phyloP scores from a whole-genome alignment of 2,113 vertebrate species.

The Sturnira hondurensis region DNA sequence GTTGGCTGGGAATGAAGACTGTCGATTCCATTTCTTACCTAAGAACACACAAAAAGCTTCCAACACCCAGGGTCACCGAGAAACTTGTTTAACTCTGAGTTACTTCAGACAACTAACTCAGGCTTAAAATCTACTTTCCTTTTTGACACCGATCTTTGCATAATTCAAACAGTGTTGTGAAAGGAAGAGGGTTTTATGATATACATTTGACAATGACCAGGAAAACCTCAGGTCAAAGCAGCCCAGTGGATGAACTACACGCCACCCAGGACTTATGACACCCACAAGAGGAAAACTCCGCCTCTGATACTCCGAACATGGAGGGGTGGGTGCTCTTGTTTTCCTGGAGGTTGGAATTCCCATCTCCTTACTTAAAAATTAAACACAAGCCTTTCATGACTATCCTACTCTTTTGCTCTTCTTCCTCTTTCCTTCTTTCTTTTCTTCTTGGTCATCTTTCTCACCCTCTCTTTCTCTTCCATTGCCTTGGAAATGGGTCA shows the following conservation, averaged over 20 bases:
- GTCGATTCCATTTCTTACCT: neutral
- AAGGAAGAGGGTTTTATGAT: neutral
- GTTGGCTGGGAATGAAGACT: neutral
- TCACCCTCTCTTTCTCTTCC: neutral
- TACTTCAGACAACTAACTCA: neutral
- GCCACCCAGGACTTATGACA: neutral
- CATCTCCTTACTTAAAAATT: neutral
- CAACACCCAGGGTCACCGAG: neutral
- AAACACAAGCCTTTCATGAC: neutral
- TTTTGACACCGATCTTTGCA: neutral
- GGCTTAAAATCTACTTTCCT: neutral
- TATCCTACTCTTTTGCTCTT: neutral
- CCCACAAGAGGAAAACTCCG: neutral
- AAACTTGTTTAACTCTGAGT: neutral
- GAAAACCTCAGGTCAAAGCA: neutral
- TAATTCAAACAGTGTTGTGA: neutral
- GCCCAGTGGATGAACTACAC: neutral
- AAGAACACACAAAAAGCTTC: neutral
- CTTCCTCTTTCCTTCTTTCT: neutral
- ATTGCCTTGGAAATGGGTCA: neutral
- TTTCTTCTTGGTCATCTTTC: neutral
- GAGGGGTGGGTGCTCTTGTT: fast-evolving
- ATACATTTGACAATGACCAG: neutral
- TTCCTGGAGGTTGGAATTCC: neutral
- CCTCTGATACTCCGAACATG: fast-evolving